Evolutionary conservation across 2,888 invertebrate species (phyloP), one percentile per base, ranked within the genome.

Genomic region (Panorpa germanica): DNA sequence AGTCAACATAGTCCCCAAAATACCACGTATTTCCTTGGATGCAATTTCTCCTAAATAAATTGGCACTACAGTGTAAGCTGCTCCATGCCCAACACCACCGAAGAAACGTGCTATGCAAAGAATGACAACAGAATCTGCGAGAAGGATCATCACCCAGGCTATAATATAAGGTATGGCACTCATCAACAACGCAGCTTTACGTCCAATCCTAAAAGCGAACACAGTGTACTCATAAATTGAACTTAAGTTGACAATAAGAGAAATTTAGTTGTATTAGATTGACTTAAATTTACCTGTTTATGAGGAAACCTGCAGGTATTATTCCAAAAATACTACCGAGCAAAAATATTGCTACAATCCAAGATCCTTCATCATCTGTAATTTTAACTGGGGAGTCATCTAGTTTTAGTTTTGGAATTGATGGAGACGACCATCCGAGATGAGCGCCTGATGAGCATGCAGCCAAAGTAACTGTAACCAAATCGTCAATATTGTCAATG

Each of bases 21-120:
- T 55, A 1, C 67, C 67, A 2, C 67, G 50, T 24, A 65, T 60
- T 37, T 63, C 58, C 41, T 65, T 59, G 12, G 66, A 65, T 4
- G 67, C 64, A 22, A 67, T 67, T 44, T 67, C 67, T 6, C 67
- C 66, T 26, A 66, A 53, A 44, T 67, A 67, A 65, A 67, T 66
- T 1, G 67, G 67, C 6, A 65, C 65, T 3, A 62, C 54, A 2
- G 65, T 65, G 45, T 67, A 67, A 1, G 62, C 62, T 20, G 66
- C 55, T 22, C 66, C 67, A 40, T 65, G 69, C 1, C 70, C 67
- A 1, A 72, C 45, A 1, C 73, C 73, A 1, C 65, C 67, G 38
- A 71, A 58, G 37, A 70, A 54, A 2, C 67, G 53, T 1, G 67
- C 60, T 1, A 59, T 54, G 46, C 70, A 68, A 29, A 73, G 57